A percentile compares a stretch with the other conserved stretches of the same genome.
phyloP scores from a whole-genome alignment of 2,888 invertebrate species.

The Morpho deidamia region DNA sequence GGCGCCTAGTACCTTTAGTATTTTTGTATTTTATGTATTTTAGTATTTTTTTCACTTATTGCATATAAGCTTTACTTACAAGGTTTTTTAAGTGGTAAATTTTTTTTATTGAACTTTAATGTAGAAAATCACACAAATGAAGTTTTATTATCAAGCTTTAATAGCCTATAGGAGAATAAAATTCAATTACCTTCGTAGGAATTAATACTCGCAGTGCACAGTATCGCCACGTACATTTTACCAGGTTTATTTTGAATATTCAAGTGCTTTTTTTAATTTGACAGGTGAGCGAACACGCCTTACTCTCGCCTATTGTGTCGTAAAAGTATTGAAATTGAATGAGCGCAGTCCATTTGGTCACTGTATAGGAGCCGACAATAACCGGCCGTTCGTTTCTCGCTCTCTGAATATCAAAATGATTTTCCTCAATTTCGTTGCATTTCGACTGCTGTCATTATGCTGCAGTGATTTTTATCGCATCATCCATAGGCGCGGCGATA shows the following conservation, averaged over 20 bases:
- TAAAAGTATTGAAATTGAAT: conserved; percentile 76
- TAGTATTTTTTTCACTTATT: no score
- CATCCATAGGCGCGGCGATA: conserved; percentile 37
- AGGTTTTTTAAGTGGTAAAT: no score
- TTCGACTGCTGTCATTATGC: conserved; percentile 40
- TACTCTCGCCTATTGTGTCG: conserved; percentile 70
- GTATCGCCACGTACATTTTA: conserved; percentile 29
- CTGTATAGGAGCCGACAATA: conserved; percentile 63
- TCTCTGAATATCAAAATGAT: conserved; percentile 64
- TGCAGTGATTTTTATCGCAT: conserved; percentile 38
- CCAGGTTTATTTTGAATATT: conserved; percentile 53
- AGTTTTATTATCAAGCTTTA: conserved; percentile 19
- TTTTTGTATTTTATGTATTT: no score
- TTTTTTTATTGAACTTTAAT: neutral
- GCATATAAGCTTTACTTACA: no score
- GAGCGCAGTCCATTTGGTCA: conserved; percentile 65
- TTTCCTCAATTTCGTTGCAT: conserved; percentile 61
- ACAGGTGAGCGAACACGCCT: conserved; percentile 74
- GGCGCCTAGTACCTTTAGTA: no score
- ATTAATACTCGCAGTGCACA: conserved; percentile 29
- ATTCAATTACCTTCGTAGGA: conserved; percentile 29
- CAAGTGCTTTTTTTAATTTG: conserved; percentile 74
- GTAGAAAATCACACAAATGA: conserved; percentile 9
- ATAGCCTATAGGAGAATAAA: conserved; percentile 18
- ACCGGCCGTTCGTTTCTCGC: conserved; percentile 55